A percentile compares a stretch with the other conserved stretches of the same genome.
These are phyloP conservation scores for Heterochromis multidens DNA, from an alignment of 2,113 vertebrate genomes.

Conservation along the genomic window DNA sequence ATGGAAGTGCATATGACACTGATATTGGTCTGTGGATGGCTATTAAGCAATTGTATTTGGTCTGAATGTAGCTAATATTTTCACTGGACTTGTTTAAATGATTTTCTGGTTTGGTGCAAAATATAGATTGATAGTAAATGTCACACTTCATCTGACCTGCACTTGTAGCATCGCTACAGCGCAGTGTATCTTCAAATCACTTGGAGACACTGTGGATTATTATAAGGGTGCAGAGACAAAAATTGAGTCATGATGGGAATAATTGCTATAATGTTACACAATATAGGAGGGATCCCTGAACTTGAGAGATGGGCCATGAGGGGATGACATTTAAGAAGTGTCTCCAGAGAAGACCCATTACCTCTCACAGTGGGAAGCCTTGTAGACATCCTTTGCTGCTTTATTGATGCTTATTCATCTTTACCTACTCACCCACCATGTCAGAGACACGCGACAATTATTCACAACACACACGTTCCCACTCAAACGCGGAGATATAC, in stretches of 20 bases:
- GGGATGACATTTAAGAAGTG: conserved; percentile 59
- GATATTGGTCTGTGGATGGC: conserved; percentile 26
- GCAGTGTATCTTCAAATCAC: conserved; percentile 23
- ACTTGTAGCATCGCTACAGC: background rate
- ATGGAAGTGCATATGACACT: background rate
- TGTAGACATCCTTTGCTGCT: conserved; percentile 41
- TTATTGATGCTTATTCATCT: conserved; percentile 61
- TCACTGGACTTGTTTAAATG: conserved; percentile 46
- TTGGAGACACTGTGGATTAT: conserved; percentile 1
- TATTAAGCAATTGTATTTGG: conserved; percentile 12
- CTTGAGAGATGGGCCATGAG: conserved; percentile 2
- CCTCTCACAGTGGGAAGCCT: conserved; percentile 28
- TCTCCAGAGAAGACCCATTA: conserved; percentile 37
- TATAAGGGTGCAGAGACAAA: conserved; percentile 2
- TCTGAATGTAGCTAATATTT: conserved; percentile 14
- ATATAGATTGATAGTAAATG: conserved; percentile 53
- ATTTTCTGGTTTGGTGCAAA: conserved; percentile 50
- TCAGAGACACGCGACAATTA: background rate
- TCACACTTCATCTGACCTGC: conserved; percentile 17
- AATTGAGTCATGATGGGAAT: conserved; percentile 53
- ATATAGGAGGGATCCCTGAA: conserved; percentile 23
- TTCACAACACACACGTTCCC: background rate
- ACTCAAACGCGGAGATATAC: background rate
- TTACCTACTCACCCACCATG: conserved; percentile 19
- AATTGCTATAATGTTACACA: conserved; percentile 41